phyloP scores from a whole-genome alignment of 2,888 invertebrate species.

The Caenorhabditis sp. region DNA sequence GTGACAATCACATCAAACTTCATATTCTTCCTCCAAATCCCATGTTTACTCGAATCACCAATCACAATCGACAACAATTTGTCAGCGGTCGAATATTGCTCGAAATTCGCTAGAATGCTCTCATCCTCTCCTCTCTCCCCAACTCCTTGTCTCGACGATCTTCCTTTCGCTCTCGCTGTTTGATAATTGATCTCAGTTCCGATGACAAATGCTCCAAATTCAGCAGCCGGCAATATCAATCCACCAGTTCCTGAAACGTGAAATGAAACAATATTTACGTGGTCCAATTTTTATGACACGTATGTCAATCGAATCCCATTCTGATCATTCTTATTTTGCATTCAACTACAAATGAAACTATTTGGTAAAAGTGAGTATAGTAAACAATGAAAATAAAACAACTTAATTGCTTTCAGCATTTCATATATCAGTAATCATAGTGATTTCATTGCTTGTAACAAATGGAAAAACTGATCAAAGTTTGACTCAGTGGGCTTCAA shows the following conservation, averaged over 20 bases:
- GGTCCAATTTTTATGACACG: too few relatives aligned
- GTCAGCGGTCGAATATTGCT: constrained; percentile 79
- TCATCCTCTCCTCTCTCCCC: constrained; percentile 78
- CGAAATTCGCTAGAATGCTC: constrained; percentile 86
- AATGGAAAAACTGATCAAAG: too few relatives aligned
- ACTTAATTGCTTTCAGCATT: too few relatives aligned
- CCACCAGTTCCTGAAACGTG: constrained; percentile 64
- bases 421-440: too few relatives aligned
- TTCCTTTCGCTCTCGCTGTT: constrained; percentile 83
- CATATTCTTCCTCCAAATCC: constrained; percentile 78
- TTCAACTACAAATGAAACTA: too few relatives aligned
- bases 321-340: too few relatives aligned
- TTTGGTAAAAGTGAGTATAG: too few relatives aligned
- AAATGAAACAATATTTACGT: neutral
- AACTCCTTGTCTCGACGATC: constrained; percentile 74
- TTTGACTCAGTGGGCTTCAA: too few relatives aligned
- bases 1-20: constrained; percentile 91
- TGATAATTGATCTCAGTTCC: constrained; percentile 89
- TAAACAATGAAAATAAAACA: too few relatives aligned
- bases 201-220: constrained; percentile 85
- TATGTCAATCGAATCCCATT: too few relatives aligned
- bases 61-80: constrained; percentile 86
- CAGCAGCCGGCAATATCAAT: constrained; percentile 85
- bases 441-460: too few relatives aligned
- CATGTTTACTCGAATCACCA: constrained; percentile 86